Conservation (phyloP, 2,888 invertebrate genomes). For the Tenthredo amoena region DNA sequence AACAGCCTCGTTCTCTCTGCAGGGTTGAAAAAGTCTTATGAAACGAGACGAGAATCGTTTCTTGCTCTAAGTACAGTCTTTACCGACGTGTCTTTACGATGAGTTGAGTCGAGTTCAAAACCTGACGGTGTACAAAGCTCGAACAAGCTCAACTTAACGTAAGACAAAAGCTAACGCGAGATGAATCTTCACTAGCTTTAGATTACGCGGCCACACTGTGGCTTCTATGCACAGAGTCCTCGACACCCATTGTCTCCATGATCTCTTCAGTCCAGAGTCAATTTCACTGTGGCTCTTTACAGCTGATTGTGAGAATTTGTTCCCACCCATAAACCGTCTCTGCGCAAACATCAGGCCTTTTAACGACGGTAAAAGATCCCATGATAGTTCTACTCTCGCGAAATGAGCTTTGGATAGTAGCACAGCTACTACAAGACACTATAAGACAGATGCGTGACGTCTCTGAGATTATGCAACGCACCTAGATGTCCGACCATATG, state of each 20-base stretch:
- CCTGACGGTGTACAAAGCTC: background rate
- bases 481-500: slow-evolving; percentile 68
- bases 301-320: slow-evolving; percentile 27
- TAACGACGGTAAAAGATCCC: slow-evolving; percentile 3
- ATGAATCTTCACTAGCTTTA: slow-evolving; percentile 14
- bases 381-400: slow-evolving; percentile 16
- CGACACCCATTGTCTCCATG: slow-evolving; percentile 32
- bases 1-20: background rate
- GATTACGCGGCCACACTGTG: slow-evolving; percentile 18
- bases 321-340: background rate
- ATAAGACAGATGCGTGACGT: slow-evolving; percentile 72
- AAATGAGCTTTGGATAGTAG: slow-evolving; percentile 12
- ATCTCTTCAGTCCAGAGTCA: background rate
- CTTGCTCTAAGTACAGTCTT: slow-evolving; percentile 40
- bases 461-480: slow-evolving; percentile 70
- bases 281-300: background rate
- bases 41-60: slow-evolving; percentile 49
- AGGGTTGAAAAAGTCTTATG: slow-evolving; percentile 30
- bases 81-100: slow-evolving; percentile 46
- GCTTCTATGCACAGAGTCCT: slow-evolving; percentile 11
- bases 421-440: slow-evolving; percentile 46
- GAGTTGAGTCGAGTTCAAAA: slow-evolving; percentile 36
- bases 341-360: slow-evolving; percentile 17
- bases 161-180: slow-evolving; percentile 17
- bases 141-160: background rate